phyloP scores from a whole-genome alignment of 2,888 invertebrate genomes.

The Incurvaria masculella region DNA sequence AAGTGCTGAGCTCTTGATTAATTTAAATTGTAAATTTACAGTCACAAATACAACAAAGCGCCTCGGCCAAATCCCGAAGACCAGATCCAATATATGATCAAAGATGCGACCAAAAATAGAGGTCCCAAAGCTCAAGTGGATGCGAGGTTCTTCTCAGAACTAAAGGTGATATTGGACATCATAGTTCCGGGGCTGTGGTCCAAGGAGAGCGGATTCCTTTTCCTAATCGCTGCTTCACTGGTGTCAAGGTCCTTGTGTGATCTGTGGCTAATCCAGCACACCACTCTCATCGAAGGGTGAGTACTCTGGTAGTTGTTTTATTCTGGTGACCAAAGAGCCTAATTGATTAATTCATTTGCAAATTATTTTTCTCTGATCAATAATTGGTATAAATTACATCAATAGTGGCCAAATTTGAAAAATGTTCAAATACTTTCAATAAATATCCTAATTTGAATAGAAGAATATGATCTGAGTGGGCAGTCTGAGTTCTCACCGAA shows the following conservation, averaged over 20 bases:
- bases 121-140: slow-evolving; percentile 73
- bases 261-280: slow-evolving; percentile 95
- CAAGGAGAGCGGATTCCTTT: slow-evolving; percentile 70
- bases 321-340: too few species aligned
- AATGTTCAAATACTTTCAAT: too few species aligned
- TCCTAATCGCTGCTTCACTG: slow-evolving; percentile 75
- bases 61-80: slow-evolving; percentile 48
- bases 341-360: too few species aligned
- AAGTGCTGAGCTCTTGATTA: too few species aligned
- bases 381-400: too few species aligned
- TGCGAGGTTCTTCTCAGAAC: slow-evolving; percentile 67
- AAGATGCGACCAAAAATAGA: slow-evolving; percentile 60
- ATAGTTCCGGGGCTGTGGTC: slow-evolving; percentile 77
- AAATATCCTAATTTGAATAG: too few species aligned
- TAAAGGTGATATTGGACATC: slow-evolving; percentile 66
- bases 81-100: slow-evolving; percentile 76
- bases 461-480: too few species aligned
- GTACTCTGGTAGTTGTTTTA: too few species aligned
- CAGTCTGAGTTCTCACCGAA: too few species aligned
- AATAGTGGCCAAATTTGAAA: too few species aligned
- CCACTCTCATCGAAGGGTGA: slow-evolving; percentile 90
- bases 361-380: too few species aligned
- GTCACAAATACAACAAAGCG: background rate
- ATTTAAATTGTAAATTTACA: background rate
- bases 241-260: slow-evolving; percentile 92